phyloP scores from a whole-genome alignment of 2,113 vertebrate species.

The Microcebus griseorufus region DNA sequence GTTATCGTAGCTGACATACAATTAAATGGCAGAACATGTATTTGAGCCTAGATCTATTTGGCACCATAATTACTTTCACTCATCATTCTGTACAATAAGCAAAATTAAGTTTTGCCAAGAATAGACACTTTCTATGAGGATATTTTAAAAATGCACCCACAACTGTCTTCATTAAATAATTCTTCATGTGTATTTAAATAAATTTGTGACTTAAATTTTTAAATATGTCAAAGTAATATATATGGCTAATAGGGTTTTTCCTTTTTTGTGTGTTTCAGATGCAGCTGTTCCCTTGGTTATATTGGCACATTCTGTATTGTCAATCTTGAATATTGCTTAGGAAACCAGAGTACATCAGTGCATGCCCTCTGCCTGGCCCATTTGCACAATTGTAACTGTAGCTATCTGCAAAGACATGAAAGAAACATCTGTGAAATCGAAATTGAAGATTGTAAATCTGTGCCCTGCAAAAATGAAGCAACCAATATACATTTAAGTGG shows the following conservation, averaged over 20 bases:
- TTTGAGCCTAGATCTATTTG: not conserved
- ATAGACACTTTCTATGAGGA: not conserved
- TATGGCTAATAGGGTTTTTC: not conserved
- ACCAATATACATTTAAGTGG: constrained; percentile 84
- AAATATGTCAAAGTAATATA: not conserved
- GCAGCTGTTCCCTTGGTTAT: constrained; percentile 85
- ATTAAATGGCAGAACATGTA: not conserved
- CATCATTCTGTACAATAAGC: not conserved
- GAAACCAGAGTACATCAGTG: constrained; percentile 81
- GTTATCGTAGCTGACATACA: not conserved
- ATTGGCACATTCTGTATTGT: constrained; percentile 82
- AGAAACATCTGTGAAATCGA: constrained; percentile 86
- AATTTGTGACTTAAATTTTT: not conserved
- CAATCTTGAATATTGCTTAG: constrained; percentile 81
- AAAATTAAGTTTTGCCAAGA: not conserved
- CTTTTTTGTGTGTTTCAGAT: constrained; percentile 78
- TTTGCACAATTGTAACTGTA: constrained; percentile 86
- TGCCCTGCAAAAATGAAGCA: constrained; percentile 85
- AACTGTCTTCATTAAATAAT: not conserved
- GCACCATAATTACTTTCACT: not conserved
- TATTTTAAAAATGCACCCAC: not conserved
- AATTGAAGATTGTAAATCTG: constrained; percentile 86
- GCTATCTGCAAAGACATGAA: constrained; percentile 84
- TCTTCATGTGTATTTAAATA: not conserved
- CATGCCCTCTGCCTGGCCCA: constrained; percentile 83